Evolutionary conservation across 2,888 invertebrate genomes (phyloP), one percentile per base, ranked within the genome.

Genomic region (Drosophila nigritarsus): DNA sequence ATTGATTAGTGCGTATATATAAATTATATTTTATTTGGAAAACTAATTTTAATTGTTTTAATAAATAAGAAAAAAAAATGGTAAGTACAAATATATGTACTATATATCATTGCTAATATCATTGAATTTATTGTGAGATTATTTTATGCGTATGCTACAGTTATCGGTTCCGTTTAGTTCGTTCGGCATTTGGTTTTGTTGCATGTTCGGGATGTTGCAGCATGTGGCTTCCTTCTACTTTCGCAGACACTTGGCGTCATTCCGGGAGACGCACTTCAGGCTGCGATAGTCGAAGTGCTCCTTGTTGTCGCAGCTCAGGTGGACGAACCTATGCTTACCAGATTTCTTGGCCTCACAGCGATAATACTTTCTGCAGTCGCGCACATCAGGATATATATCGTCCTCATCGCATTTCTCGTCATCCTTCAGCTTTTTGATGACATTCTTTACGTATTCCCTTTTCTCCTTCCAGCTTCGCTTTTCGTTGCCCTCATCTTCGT

Each of bases 291-390:
- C 91, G 68, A 90, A 91, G n/a, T 74, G 84, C 51, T 91, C 63
- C 58, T 83, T 87, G 48, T 73, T 76, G 34, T 78, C 78, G 58
- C 92, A 91, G 5, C 87, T 87, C 30, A 91, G 51, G 15, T 91
- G 91, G 9, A 82, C 71, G 7, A 83, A 83, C 65, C 81, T 84
- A 50, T 76, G 85, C 50, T 89, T 82, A n/a, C 78, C 79, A 0
- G 87, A 87, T 40, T 83, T 84, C 59, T 91, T 82, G 7, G 82
- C 63, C 42, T 88, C 82, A 32, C 92, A 92, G 32, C 89, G 90
- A 65, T 90, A 92, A 65, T 84, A 91, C 42, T 89, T 91, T 32
- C 75, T 78, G 51, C 92, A 91, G 58, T 92, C 85, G 18, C 62
- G 74, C 6, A 86, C 80, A 82, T 91, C 91, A 5, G 92, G 87